Base-by-base conservation (phyloP, 2,888 invertebrate species). In the Parapristionchus giblindavisi region DNA sequence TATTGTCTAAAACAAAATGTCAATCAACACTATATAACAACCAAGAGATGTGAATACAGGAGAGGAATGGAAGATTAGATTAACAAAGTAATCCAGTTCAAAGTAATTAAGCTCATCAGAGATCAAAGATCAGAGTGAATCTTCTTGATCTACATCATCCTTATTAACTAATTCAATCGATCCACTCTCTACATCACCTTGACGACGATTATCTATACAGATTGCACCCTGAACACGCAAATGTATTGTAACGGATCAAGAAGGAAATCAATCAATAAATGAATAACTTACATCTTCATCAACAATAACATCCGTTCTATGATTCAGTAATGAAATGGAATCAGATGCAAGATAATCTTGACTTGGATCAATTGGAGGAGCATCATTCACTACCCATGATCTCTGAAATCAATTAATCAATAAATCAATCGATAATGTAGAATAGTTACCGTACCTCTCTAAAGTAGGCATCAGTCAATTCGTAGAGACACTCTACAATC, bases 401-500 rank as follows among this genome's bases (percentile, higher is more conserved):
- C 24, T 27, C 72, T 72, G 60, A 0, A 72, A 72, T 21, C 6
- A 38, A 17, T 0, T 17, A 8, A 52, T 24, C 17, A 2, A 8
- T 34, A 4, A n/a, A 1, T 24, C 24, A 11, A 11, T 6, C 4
- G 5, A 32, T 32, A n/a, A 1, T 43, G 17, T 48, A 32, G 32
- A 48, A 43, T 27, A 17, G 27, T 48, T 24, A 3, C 2, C 14
- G 24, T 24, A 75, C 65, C 21, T 74, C 60, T 40, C 70, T 51
- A 75, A 79, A 80, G 27, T 72, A 40, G 1, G 68, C 56, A 17
- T 73, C 63, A 1, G 79, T 70, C n/a, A 60, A 38, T 1, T 60
- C 43, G 8, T 72, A 66, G 21, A 85, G 72, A 43, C 82, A 56
- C 11, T 78, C 78, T 14, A 84, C 83, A 24, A 84, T 78, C 73